Evolutionary conservation across 2,888 invertebrate genomes (phyloP).

Genomic region (Ormyrus thymus): DNA sequence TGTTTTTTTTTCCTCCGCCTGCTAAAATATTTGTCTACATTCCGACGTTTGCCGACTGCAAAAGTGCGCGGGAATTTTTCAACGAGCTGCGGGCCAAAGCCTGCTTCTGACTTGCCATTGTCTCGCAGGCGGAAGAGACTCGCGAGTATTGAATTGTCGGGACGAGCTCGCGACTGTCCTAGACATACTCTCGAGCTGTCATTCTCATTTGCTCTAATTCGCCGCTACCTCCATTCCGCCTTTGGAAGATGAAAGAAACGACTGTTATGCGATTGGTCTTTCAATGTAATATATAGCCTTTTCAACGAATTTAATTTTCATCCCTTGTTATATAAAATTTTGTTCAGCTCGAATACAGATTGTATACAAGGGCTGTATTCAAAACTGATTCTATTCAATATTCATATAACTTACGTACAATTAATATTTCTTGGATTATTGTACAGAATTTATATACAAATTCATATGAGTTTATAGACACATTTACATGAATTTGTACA

Average conservation of each 20-base stretch:
- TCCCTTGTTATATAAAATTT: conserved; percentile 38
- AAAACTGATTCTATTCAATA: too few relatives aligned
- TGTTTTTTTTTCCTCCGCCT: not conserved
- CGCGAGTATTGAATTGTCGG: conserved; percentile 66
- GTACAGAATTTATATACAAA: too few relatives aligned
- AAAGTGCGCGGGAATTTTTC: not conserved
- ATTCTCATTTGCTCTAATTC: conserved; percentile 67
- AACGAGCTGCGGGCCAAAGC: conserved; percentile 25
- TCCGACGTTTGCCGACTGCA: not conserved
- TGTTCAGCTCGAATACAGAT: too few relatives aligned
- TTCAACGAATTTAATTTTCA: conserved; percentile 40
- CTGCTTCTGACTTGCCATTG: conserved; percentile 48
- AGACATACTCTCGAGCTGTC: conserved; percentile 60
- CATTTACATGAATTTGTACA: too few relatives aligned
- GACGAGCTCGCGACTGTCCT: conserved; percentile 54
- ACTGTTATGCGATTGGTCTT: conserved; percentile 25
- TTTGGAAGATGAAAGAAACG: conserved; percentile 52
- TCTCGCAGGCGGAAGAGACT: conserved; percentile 44
- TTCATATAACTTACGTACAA: too few relatives aligned
- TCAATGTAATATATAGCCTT: conserved; percentile 27
- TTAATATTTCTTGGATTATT: too few relatives aligned
- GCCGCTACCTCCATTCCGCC: conserved; percentile 63
- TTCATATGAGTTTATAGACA: too few relatives aligned
- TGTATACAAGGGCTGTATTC: too few relatives aligned
- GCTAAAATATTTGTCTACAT: conserved; percentile 32